Conservation (phyloP, 2,888 invertebrate genomes). For the Heterodera filipjevi region DNA sequence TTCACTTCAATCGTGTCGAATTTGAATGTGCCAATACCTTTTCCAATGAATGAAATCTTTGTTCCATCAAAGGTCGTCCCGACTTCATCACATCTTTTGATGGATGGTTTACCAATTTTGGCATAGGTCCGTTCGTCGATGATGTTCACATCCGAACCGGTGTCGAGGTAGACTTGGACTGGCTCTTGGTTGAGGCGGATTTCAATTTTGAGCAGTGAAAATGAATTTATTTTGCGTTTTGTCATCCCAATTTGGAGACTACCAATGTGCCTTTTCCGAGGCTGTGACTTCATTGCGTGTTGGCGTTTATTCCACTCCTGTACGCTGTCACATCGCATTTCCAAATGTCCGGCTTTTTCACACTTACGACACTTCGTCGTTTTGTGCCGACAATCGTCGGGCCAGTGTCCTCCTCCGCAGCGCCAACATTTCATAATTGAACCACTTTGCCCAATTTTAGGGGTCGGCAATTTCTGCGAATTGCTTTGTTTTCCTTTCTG, state of each 20-base stretch:
- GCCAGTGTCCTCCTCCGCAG: background rate
- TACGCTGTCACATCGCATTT: background rate
- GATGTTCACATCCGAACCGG: background rate
- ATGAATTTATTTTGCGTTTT: background rate
- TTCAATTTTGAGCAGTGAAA: background rate
- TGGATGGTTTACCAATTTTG: background rate
- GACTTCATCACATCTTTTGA: background rate
- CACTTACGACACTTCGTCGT: background rate
- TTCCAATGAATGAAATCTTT: background rate
- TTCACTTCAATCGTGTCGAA: background rate
- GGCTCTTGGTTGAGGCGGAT: background rate
- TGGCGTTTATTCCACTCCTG: background rate
- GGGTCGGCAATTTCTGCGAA: background rate
- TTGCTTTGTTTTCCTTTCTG: background rate
- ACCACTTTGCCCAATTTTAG: background rate
- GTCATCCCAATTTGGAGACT: background rate
- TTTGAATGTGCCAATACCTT: background rate
- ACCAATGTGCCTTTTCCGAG: background rate
- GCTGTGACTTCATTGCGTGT: too few species aligned
- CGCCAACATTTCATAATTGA: background rate
- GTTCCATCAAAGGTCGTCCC: background rate
- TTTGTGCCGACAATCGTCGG: background rate
- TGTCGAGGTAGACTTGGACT: background rate
- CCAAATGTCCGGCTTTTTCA: background rate
- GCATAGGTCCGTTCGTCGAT: background rate